Evolutionary conservation across 2,888 invertebrate species (phyloP), one percentile per base, ranked within the genome.

Genomic region (Caenorhabditis japonica): DNA sequence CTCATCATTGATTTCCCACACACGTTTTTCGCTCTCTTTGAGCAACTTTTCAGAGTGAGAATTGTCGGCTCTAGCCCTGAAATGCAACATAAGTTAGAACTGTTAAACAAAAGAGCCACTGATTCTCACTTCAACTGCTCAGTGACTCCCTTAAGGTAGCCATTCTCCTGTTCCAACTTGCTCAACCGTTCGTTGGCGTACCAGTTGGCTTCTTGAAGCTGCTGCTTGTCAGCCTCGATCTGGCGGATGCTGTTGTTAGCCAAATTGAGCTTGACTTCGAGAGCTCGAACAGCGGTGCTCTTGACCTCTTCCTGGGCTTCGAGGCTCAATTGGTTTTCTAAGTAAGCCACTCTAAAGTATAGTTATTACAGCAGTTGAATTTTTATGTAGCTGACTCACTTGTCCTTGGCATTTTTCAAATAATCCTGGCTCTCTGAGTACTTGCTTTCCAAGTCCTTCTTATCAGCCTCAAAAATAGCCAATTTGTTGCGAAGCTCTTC

Each of bases 1-100:
- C 43, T 81, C 77, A n/a, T 83, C 83, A n/a, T 70, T 73, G 56
- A 80, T 53, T 60, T 79, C 73, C 38, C 59, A 58, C 39, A 78
- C 76, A 13, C 76, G 59, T 25, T 76, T 71, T 43, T 80, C 80
- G 39, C 75, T 76, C 23, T 77, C 75, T 17, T 70, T 75, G 46
- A 80, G 64, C 47, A 80, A 34, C 17, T 75, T 60, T 13, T 76
- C 76, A 44, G 52, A 36, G 7, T 74, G 62, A n/a, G 71, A 66
- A 12, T 44, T 64, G 41, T 75, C 69, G 13, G 75, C 39, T 13
- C 77, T 51, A 23, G 69, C 69, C 58, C 79, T 79, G 39, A 44
- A 69, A 30, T 10, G 1, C 17, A 53, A n/a, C n/a, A n/a, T n/a
- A n/a, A n/a, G n/a, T n/a, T n/a, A n/a, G n/a, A n/a, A n/a, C n/a